Conservation (phyloP, 2,797 vertebrate species). For the Danio albolineatus region DNA sequence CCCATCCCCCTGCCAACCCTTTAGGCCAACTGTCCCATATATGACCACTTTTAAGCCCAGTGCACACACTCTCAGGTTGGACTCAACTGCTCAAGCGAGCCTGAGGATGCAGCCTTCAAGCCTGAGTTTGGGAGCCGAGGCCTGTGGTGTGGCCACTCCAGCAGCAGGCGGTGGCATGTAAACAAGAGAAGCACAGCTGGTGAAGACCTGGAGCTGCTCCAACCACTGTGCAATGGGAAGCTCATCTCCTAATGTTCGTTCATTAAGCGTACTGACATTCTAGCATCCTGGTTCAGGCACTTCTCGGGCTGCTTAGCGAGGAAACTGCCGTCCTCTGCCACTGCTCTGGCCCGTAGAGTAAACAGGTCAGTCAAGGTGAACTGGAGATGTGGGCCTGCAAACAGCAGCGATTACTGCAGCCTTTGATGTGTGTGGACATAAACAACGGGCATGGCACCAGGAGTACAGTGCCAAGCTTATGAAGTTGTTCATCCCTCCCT, state of each 20-base stretch:
- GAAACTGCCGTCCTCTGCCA: conserved; percentile 25
- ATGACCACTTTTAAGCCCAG: not conserved
- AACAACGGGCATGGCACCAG: conserved; percentile 43
- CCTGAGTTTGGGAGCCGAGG: conserved; percentile 12
- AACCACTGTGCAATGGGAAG: conserved; percentile 61
- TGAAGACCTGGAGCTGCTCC: conserved; percentile 71
- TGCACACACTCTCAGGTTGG: not conserved
- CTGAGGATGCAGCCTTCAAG: conserved; percentile 35
- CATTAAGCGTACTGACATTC: conserved; percentile 60
- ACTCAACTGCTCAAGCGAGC: conserved; percentile 26
- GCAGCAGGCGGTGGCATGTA: conserved; percentile 72
- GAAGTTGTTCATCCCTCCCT: conserved; percentile 39
- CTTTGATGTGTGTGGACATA: conserved; percentile 49
- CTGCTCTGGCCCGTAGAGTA: conserved; percentile 7
- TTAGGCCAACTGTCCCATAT: too few species aligned
- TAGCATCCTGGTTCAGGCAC: conserved; percentile 8
- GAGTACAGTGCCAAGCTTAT: conserved; percentile 44
- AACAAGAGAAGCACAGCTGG: conserved; percentile 72
- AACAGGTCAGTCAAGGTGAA: conserved; percentile 62
- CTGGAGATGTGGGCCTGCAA: conserved; percentile 58
- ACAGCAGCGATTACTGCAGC: conserved; percentile 63
- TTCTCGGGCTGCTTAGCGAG: conserved; percentile 25
- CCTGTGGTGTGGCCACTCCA: conserved; percentile 40
- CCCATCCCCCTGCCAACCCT: too few species aligned
- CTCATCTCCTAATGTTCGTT: conserved; percentile 67